Evolutionary conservation across 2,113 vertebrate species (phyloP), one percentile per base, ranked within the genome.

Genomic region (Orientallactaga bullata): DNA sequence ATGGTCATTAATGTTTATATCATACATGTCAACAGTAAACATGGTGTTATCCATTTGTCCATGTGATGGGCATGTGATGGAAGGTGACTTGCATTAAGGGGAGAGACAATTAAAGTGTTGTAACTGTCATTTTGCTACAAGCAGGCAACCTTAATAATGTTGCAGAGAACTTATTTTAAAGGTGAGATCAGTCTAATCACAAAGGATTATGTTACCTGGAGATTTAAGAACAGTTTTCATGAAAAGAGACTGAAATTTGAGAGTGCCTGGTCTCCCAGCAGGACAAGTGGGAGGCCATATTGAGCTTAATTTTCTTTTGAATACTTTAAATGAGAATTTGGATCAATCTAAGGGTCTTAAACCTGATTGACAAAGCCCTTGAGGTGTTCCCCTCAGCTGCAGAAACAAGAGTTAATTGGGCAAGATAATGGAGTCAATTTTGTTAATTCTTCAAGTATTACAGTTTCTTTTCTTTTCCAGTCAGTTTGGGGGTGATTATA

Each of bases 371-470:
- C 94, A 96, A 91, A 90, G 85, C 92, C 94, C 86, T 91, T 66
- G 88, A 91, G 92, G 94, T 30, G 0, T 60, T 88, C 63, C 93
- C 72, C 63, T 92, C 61, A 32, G 65, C 78, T 79, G 76, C 35
- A 87, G 90, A 95, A 95, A 95, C 69, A 89, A 95, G 92, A 96
- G 90, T 97, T 95, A 95, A 97, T 93, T 97, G 96, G 87, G 93
- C 93, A 95, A 94, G 93, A 97, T 95, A 97, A 96, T 97, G 73
- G 89, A 95, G 94, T 94, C 94, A 91, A 93, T 96, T 97, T 94
- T 96, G 95, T 88, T 96, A 93, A 97, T 96, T 96, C 94, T 92
- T 90, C 85, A 96, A 95, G 85, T 88, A 92, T 83, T 92, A 96
- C 47, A 86, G 74, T 95, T 95, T 96, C 91, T 93, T 96, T 96